phyloP scores from a whole-genome alignment of 1,140 invertebrate species.

The Apis cerana region DNA sequence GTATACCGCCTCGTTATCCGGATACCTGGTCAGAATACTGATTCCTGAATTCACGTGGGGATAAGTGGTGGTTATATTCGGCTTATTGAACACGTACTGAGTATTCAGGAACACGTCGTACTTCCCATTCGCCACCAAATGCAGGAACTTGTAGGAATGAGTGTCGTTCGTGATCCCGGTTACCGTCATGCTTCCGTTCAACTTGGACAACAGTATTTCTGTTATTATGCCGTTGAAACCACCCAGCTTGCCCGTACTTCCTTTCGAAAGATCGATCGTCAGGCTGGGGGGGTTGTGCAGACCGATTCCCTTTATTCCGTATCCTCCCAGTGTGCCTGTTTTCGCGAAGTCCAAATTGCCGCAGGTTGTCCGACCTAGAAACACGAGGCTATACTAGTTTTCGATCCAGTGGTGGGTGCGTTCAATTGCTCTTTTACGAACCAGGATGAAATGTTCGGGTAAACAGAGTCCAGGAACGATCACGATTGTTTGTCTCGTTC shows the following conservation, averaged over 20 bases:
- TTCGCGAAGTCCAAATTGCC: conserved; percentile 19
- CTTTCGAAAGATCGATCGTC: neutral
- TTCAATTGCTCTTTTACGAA: no score
- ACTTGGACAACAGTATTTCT: neutral
- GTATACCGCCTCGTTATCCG: neutral
- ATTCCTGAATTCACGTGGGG: conserved; percentile 7
- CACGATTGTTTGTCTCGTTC: no score
- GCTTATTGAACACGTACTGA: conserved; percentile 28
- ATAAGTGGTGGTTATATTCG: conserved; percentile 13
- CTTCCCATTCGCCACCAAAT: neutral
- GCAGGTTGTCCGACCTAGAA: conserved; percentile 16
- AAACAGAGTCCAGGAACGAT: no score
- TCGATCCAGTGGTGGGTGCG: no score
- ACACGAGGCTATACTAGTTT: neutral
- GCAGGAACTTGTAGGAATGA: neutral
- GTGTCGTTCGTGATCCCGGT: neutral
- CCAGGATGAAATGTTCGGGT: no score
- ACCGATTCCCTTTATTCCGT: neutral
- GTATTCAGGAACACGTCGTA: conserved; percentile 30
- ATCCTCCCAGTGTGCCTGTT: neutral
- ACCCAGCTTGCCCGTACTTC: neutral
- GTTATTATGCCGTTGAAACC: conserved; percentile 19
- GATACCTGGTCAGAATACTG: conserved; percentile 1
- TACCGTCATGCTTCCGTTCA: conserved; percentile 9
- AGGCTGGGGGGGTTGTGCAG: neutral